Evolutionary conservation across 2,888 invertebrate species (phyloP), one percentile per base, ranked within the genome.

Genomic region (Drosophila kuntzei): DNA sequence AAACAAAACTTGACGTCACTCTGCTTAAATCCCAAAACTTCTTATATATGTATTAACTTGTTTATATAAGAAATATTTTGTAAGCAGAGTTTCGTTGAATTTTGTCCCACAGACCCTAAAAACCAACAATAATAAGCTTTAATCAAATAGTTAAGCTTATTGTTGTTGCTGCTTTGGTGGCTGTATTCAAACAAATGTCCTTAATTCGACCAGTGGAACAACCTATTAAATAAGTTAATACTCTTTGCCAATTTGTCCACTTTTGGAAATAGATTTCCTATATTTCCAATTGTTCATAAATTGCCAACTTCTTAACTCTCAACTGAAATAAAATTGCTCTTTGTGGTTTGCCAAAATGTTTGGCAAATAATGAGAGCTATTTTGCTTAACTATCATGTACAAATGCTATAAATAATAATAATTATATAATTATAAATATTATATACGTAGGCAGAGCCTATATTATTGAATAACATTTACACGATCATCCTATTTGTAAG

Each of bases 391-490:
- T 81, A 63, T 81, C 46, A 70, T 86, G 85, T 87, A 84, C 81
- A 84, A 87, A 84, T 65, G 47, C 66, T 79, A 75, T 70, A 68
- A 58, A 65, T 64, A 63, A 68, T 67, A 49, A 12, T n/a, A 39
- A 53, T 54, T 54, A 43, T 54, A 54, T 54, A 71, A 76, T 57
- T 60, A 20, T 68, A 60, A 62, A 57, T 37, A 37, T 59, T 71
- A 71, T 85, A 78, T 61, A 67, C 72, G 50, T 82, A 84, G 90
- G 90, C 89, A 74, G 89, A 89, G 90, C 89, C 89, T 88, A 79
- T 79, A 73, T 78, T 66, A 76, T 71, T 74, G 64, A 57, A 70
- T 76, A 75, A 79, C 67, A 60, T 43, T 57, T 72, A 83, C 44
- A 59, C 63, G 65, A 71, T 81, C 72, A 70, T 64, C 47, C 41